Percentiles rank a stretch among this genome's conserved stretches.
Conservation (phyloP, 2,797 vertebrate genomes). For the Malacoraja senta region DNA sequence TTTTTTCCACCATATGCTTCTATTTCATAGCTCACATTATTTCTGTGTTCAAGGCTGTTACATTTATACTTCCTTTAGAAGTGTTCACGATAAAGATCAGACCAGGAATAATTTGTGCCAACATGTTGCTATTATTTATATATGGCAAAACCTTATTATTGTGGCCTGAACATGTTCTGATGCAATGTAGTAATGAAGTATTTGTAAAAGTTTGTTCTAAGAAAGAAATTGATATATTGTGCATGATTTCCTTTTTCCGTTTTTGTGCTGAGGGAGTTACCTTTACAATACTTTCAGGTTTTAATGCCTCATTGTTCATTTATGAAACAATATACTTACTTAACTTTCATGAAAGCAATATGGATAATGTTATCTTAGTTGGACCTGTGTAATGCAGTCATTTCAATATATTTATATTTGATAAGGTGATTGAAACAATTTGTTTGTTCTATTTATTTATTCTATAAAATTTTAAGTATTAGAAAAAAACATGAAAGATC, state of each 20-base stretch:
- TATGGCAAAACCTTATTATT: neutral
- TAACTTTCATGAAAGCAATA: neutral
- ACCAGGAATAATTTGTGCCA: slow-evolving; percentile 19
- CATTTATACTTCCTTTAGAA: slow-evolving; percentile 9
- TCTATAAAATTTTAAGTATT: neutral
- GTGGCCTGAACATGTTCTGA: neutral
- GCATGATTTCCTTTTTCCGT: neutral
- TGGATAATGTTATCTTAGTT: neutral
- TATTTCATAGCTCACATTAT: slow-evolving; percentile 32
- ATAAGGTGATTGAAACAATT: neutral
- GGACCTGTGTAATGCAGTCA: neutral
- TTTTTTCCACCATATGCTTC: neutral
- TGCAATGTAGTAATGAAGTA: neutral
- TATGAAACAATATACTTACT: neutral
- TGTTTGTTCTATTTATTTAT: neutral
- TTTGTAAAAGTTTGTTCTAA: neutral
- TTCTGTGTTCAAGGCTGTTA: slow-evolving; percentile 9
- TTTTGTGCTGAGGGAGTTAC: neutral
- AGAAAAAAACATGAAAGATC: neutral
- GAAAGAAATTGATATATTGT: neutral
- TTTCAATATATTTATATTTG: neutral
- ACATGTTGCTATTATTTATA: neutral
- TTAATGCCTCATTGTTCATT: neutral
- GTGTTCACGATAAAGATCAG: neutral
- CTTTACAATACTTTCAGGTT: slow-evolving; percentile 1